These are phyloP conservation scores for Hippocampus mohnikei DNA, from an alignment of 2,113 vertebrate genomes.

Conservation along the genomic window DNA sequence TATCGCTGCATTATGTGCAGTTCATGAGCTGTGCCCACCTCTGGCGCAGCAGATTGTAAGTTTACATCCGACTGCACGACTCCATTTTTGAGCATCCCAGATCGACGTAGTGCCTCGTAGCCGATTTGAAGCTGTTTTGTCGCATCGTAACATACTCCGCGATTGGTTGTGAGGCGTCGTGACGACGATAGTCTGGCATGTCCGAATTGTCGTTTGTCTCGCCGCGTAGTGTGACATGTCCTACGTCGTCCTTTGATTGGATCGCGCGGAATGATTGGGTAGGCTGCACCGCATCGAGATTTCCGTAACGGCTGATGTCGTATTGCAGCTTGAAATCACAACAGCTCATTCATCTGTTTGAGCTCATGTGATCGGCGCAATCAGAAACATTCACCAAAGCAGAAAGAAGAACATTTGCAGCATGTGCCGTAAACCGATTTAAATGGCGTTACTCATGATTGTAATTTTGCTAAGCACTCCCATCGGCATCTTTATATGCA, in stretches of 20 bases:
- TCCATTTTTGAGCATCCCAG: too few species aligned
- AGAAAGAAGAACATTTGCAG: conserved; percentile 14
- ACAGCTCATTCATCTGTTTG: conserved; percentile 25
- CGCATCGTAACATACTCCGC: too few species aligned
- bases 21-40: neutral
- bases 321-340: conserved; percentile 1
- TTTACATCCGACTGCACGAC: too few species aligned
- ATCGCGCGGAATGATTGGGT: too few species aligned
- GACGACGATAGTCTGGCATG: too few species aligned
- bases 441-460: conserved; percentile 39
- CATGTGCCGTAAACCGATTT: conserved; percentile 43
- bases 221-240: too few species aligned
- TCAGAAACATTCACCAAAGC: conserved; percentile 1
- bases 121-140: too few species aligned
- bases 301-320: neutral
- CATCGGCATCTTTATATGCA: conserved; percentile 37
- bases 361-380: conserved; percentile 23
- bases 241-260: too few species aligned
- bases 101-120: too few species aligned
- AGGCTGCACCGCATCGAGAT: neutral
- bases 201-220: too few species aligned
- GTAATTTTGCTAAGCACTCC: conserved; percentile 40
- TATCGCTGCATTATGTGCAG: conserved; percentile 49
- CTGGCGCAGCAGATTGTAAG: neutral
- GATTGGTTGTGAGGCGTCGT: too few species aligned